Conservation (phyloP, 2,888 invertebrate genomes). For the Falcaria lacertinaria region DNA sequence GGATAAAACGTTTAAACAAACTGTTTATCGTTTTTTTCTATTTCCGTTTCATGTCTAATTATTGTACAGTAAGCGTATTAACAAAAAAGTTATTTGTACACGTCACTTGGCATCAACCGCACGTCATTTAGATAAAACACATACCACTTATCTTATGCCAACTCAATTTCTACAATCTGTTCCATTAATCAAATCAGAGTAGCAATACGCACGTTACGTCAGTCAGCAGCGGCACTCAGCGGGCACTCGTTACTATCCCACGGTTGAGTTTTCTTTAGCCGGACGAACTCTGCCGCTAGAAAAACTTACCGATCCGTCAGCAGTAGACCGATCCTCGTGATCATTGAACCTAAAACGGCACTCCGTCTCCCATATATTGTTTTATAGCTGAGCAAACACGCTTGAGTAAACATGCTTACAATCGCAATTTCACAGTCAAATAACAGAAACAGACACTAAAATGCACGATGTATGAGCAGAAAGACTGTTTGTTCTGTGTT, state of each 20-base stretch:
- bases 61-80: conserved; percentile 38
- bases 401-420: conserved; percentile 38
- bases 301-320: conserved; percentile 46
- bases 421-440: conserved; percentile 50
- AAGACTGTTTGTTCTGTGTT: not conserved
- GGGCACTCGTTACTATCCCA: conserved; percentile 47
- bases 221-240: conserved; percentile 30
- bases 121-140: conserved; percentile 45
- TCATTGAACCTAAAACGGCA: conserved; percentile 53
- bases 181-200: conserved; percentile 63
- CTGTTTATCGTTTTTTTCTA: conserved; percentile 17
- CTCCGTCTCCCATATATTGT: conserved; percentile 33
- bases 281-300: conserved; percentile 36
- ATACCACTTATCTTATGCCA: conserved; percentile 50
- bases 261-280: conserved; percentile 38
- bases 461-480: not conserved
- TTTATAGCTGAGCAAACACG: conserved; percentile 39
- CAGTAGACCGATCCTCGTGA: conserved; percentile 41
- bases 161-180: conserved; percentile 61
- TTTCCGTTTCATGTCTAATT: conserved; percentile 44
- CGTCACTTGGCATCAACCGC: conserved; percentile 39
- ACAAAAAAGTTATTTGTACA: conserved; percentile 40
- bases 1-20: conserved; percentile 26
- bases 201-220: conserved; percentile 39
- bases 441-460: conserved; percentile 31